Evolutionary conservation across 2,888 invertebrate genomes (phyloP).

Genomic region (Dascillus cervinus): DNA sequence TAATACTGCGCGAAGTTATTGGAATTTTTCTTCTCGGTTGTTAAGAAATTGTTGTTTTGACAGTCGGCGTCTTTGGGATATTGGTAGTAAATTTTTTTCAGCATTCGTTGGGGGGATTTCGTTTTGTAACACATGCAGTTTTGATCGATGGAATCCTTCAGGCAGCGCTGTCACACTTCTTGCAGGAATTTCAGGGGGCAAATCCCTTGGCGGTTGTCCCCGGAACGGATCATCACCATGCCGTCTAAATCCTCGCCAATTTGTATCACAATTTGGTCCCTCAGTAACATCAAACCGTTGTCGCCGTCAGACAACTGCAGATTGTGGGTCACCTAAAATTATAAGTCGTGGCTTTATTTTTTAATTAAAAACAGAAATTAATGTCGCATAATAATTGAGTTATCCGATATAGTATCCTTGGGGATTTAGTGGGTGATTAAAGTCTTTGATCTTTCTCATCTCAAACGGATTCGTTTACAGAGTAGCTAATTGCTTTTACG

Average conservation of each 20-base stretch:
- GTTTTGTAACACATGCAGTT: conserved; percentile 27
- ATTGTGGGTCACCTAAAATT: conserved; percentile 55
- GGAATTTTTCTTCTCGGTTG: conserved; percentile 31
- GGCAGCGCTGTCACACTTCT: conserved; percentile 87
- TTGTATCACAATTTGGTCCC: conserved; percentile 91
- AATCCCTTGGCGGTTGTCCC: conserved; percentile 85
- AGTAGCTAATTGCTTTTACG: too few relatives aligned
- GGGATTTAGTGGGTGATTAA: too few relatives aligned
- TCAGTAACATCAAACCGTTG: conserved; percentile 69
- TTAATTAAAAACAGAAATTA: neutral
- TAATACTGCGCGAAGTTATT: conserved; percentile 39
- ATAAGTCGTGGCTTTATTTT: neutral
- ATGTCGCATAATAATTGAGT: neutral
- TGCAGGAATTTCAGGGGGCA: conserved; percentile 92
- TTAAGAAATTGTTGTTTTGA: conserved; percentile 26
- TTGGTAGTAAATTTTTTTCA: conserved; percentile 37
- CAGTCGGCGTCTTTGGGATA: conserved; percentile 25
- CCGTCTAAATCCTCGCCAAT: conserved; percentile 88
- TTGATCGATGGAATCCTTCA: too few relatives aligned
- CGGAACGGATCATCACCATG: conserved; percentile 88
- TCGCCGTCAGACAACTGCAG: conserved; percentile 82
- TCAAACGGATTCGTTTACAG: too few relatives aligned
- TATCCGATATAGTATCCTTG: too few relatives aligned
- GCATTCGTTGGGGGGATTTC: conserved; percentile 14
- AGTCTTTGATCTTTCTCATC: too few relatives aligned